A percentile compares a stretch with the other conserved stretches of the same genome.
These are phyloP conservation scores for Esox masquinongy DNA, from an alignment of 2,797 vertebrate genomes.

Conservation along the genomic window DNA sequence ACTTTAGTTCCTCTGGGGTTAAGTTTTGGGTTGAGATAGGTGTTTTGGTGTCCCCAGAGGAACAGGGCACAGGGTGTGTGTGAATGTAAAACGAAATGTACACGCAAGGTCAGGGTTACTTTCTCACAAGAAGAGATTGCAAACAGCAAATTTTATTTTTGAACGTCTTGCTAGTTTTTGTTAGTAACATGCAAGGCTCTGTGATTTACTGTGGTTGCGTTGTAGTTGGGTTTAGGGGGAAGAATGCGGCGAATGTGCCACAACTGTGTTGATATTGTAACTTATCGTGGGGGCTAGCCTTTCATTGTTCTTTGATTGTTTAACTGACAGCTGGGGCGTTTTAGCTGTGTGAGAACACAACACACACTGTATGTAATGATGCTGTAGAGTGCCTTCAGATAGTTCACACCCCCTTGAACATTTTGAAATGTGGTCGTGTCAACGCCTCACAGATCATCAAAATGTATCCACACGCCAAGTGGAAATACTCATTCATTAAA, in stretches of 20 bases:
- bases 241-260: slow-evolving; percentile 47
- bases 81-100: slow-evolving; percentile 52
- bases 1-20: too few species aligned
- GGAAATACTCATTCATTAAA: too few species aligned
- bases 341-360: not conserved
- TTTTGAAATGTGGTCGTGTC: too few species aligned
- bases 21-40: too few species aligned
- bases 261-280: slow-evolving; percentile 63
- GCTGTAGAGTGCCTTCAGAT: too few species aligned
- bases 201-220: slow-evolving; percentile 55
- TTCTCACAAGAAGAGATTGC: slow-evolving; percentile 72
- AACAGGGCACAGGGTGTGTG: too few species aligned
- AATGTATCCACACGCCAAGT: too few species aligned
- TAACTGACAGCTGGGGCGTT: slow-evolving; percentile 61
- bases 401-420: too few species aligned
- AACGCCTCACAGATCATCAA: too few species aligned
- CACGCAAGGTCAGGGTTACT: slow-evolving; percentile 75
- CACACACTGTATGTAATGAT: too few species aligned
- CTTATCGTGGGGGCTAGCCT: slow-evolving; percentile 32
- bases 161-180: slow-evolving; percentile 65
- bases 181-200: slow-evolving; percentile 69
- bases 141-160: slow-evolving; percentile 77
- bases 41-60: too few species aligned
- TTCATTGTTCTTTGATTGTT: slow-evolving; percentile 56
- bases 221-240: slow-evolving; percentile 71